phyloP scores from a whole-genome alignment of 2,797 vertebrate genomes.

The Falco concolor region DNA sequence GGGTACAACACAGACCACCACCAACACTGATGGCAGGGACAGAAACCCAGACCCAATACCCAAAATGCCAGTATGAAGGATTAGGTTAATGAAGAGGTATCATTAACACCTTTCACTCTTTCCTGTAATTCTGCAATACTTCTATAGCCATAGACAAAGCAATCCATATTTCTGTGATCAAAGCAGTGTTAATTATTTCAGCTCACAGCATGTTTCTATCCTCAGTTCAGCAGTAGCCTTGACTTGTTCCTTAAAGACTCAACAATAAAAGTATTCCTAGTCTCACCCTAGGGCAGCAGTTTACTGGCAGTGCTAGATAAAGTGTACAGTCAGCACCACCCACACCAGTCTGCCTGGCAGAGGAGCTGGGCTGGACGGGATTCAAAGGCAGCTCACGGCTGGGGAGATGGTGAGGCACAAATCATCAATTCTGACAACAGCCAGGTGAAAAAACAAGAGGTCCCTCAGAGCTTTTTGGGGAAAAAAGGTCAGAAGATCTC shows the following conservation, averaged over 20 bases:
- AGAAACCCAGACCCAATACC: neutral
- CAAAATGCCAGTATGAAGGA: neutral
- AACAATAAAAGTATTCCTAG: neutral
- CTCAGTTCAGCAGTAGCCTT: neutral
- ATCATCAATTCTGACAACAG: neutral
- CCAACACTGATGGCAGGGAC: neutral
- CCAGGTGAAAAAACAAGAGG: neutral
- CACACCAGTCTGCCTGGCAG: constrained; percentile 29
- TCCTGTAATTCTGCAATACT: neutral
- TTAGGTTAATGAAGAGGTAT: neutral
- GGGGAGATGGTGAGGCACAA: neutral
- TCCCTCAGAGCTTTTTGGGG: neutral
- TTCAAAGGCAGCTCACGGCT: neutral
- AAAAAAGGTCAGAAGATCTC: neutral
- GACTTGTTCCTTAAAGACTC: neutral
- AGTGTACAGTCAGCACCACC: constrained; percentile 26
- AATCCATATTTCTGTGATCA: neutral
- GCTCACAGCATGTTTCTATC: neutral
- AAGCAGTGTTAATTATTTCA: neutral
- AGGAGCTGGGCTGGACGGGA: neutral
- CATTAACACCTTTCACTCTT: neutral
- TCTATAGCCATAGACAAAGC: neutral
- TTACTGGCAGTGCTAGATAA: neutral
- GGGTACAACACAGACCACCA: neutral
- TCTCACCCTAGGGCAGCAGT: constrained; percentile 6